Evolutionary conservation across 2,113 vertebrate genomes (phyloP), one percentile per base, ranked within the genome.

Genomic region (Quiscalus mexicanus): DNA sequence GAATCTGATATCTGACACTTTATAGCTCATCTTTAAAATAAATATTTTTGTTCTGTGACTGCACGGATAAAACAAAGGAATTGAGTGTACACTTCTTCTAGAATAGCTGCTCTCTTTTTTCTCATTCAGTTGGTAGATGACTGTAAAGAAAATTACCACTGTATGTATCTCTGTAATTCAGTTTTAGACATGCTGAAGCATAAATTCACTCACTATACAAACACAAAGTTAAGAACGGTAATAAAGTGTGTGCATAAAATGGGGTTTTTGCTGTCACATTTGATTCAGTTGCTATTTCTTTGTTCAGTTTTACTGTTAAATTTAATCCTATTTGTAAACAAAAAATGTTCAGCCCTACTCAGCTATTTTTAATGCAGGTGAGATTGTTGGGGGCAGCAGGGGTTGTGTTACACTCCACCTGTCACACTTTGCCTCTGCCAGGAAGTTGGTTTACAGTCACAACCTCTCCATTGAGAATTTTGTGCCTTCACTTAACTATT

Each of bases 231-330:
- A 96, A 96, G 79, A 95, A 84, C 22, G 17, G 53, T 87, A 93
- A 85, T 96, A 96, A 96, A 96, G 28, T 68, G 47, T 74, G 71
- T 81, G 91, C 86, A 78, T 97, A 95, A 96, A 96, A 89, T 50
- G 42, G 35, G 27, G 6, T 0, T 12, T 87, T 85, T 91, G 78
- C 92, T 95, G 95, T 90, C 91, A 88, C 75, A 31, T 93, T 93
- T 91, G 63, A 97, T 96, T 93, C 85, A 41, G 33, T 81, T 89
- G 60, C 78, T 90, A 27, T 71, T 91, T 71, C 59, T 86, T 88
- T 93, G 75, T 90, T 91, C 78, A 52, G 35, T 80, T 94, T 95
- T 77, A 77, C 55, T 85, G 42, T 84, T 85, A 83, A 60, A 73
- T 85, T 80, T 83, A 93, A 33, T 73, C 80, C 28, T 80, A 5